These are phyloP conservation scores for Hipparchia sbordonii DNA, from an alignment of 2,888 invertebrate species.

Conservation along the genomic window DNA sequence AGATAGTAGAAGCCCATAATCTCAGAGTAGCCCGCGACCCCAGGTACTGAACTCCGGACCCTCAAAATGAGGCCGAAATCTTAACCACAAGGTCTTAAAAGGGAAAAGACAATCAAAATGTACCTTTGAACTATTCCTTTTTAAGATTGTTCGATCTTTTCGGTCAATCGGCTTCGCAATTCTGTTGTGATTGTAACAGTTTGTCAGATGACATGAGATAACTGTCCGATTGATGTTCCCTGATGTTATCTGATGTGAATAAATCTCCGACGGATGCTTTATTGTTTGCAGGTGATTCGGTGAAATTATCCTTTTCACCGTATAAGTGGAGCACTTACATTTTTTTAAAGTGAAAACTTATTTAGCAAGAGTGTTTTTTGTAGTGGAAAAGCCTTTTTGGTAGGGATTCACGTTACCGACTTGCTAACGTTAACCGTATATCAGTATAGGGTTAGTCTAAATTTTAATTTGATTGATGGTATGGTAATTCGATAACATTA, in stretches of 20 bases:
- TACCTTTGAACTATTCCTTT: slow-evolving; percentile 17
- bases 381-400: too few species aligned
- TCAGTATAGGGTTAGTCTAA: too few species aligned
- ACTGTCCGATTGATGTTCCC: slow-evolving; percentile 39
- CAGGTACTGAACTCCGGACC: too few species aligned
- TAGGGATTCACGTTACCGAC: too few species aligned
- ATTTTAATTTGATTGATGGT: too few species aligned
- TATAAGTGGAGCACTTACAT: neutral
- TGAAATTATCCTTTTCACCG: too few species aligned
- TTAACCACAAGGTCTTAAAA: slow-evolving; percentile 3
- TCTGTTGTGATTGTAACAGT: slow-evolving; percentile 46
- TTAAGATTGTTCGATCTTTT: slow-evolving; percentile 27
- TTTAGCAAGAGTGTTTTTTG: too few species aligned
- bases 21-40: too few species aligned
- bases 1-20: too few species aligned
- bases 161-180: slow-evolving; percentile 37
- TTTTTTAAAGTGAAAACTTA: neutral
- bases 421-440: too few species aligned
- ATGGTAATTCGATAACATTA: too few species aligned
- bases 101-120: slow-evolving; percentile 11
- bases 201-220: slow-evolving; percentile 55
- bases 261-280: slow-evolving; percentile 1
- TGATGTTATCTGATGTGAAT: slow-evolving; percentile 25
- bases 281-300: slow-evolving; percentile 21
- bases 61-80: too few species aligned